phyloP scores from a whole-genome alignment of 1,140 invertebrate genomes.

The Drosophila pectinifera region DNA sequence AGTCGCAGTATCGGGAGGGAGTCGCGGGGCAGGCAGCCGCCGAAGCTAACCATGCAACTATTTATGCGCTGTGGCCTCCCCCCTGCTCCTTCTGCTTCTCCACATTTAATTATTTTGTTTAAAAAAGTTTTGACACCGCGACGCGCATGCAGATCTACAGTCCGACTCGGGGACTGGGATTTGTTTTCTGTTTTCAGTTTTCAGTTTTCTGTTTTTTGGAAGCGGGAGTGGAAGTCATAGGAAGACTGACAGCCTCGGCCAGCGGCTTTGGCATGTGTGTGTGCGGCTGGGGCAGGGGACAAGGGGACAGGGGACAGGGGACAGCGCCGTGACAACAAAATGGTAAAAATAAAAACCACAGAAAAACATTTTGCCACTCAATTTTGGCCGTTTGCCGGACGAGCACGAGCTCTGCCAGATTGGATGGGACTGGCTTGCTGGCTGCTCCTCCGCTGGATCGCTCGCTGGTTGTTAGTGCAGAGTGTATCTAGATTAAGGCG shows the following conservation, averaged over 20 bases:
- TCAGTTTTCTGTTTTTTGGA: slow-evolving; percentile 9
- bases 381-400: slow-evolving; percentile 63
- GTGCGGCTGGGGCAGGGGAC: background rate
- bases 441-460: slow-evolving; percentile 28
- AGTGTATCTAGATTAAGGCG: slow-evolving; percentile 84
- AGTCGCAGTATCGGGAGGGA: background rate
- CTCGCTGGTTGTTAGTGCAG: slow-evolving; percentile 64
- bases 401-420: slow-evolving; percentile 63
- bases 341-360: slow-evolving; percentile 28
- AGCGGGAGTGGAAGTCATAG: slow-evolving; percentile 53
- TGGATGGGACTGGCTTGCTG: slow-evolving; percentile 37
- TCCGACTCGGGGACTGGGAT: slow-evolving; percentile 39
- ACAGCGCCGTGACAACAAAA: slow-evolving; percentile 61
- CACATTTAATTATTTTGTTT: slow-evolving; percentile 84
- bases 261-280: slow-evolving; percentile 57
- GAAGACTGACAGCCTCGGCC: slow-evolving; percentile 70
- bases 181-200: slow-evolving; percentile 16
- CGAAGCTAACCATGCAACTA: slow-evolving; percentile 42
- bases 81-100: slow-evolving; percentile 29
- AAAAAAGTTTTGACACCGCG: slow-evolving; percentile 82
- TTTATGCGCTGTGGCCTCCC: slow-evolving; percentile 44
- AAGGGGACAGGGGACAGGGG: slow-evolving; percentile 13
- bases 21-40: slow-evolving; percentile 5
- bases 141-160: slow-evolving; percentile 82
- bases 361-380: slow-evolving; percentile 72